A percentile compares a stretch with the other conserved stretches of the same genome.
These are phyloP conservation scores for Meteorus colon DNA, from an alignment of 2,888 invertebrate genomes.

Conservation along the genomic window DNA sequence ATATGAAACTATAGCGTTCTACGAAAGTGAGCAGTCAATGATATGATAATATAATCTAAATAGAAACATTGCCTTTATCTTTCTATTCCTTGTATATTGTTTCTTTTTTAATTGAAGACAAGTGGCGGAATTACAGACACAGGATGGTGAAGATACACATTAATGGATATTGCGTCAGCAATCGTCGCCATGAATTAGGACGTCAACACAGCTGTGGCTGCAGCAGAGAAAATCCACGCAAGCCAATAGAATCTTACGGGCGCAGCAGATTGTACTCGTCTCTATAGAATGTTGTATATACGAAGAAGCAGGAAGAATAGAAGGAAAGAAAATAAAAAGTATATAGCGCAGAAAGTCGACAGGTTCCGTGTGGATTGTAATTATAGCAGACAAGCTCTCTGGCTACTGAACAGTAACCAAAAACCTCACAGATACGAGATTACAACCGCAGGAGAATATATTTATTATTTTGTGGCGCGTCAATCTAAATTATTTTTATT, in stretches of 20 bases:
- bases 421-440: slow-evolving; percentile 1
- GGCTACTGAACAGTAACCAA: slow-evolving; percentile 31
- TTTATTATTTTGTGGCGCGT: neutral
- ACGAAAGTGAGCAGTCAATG: neutral
- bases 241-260: neutral
- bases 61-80: too few relatives aligned
- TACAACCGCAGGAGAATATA: neutral
- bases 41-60: too few relatives aligned
- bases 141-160: too few relatives aligned
- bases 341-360: slow-evolving; percentile 1
- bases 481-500: neutral
- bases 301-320: neutral
- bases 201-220: too few relatives aligned
- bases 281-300: neutral
- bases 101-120: too few relatives aligned
- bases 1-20: neutral
- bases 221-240: neutral
- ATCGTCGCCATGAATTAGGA: too few relatives aligned
- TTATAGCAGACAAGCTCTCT: slow-evolving; percentile 31
- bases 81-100: too few relatives aligned
- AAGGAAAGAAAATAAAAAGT: neutral
- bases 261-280: neutral
- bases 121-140: too few relatives aligned
- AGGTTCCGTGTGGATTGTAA: slow-evolving; percentile 32
- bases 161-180: too few relatives aligned